Evolutionary conservation across 2,888 invertebrate species (phyloP), one percentile per base, ranked within the genome.

Genomic region (Caenorhabditis sp.): DNA sequence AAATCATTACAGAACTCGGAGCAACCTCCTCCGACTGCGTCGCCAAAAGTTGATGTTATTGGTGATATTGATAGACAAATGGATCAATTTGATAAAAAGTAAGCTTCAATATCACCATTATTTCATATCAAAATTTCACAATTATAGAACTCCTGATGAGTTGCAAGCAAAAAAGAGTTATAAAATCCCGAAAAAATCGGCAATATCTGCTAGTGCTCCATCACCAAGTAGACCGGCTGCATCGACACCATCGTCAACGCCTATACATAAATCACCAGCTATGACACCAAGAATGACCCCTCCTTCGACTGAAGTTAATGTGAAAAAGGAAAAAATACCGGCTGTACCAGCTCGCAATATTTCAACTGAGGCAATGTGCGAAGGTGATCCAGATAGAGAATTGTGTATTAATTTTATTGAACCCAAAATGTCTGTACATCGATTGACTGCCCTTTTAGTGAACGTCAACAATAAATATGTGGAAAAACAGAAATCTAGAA

Each of bases 351-450:
- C 31, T 31, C 43, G 43, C 5, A 43, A 43, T 3, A 43, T 12
- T 43, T 14, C 10, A 17, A 43, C 7, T 31, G 25, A 53, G 53
- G 5, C 53, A 21, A 21, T 58, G 3, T 58, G 58, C 20, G 59
- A 59, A 31, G 59, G 59, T 12, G 64, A 38, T 5, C 5, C 43
- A 1, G 64, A 58, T 1, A 1, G 58, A 17, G 50, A 36, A 27
- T 27, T 10, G 7, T 38, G 3, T n/a, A 43, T 43, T 0, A n/a
- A 23, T 23, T 49, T 64, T 27, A n/a, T 58, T 1, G 26, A 5
- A n/a, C 56, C 38, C 14, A 31, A 58, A 38, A 58, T 58, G 58
- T 36, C 5, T 17, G 21, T 20, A 3, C 10, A 27, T 21, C 25
- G 58, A 58, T 58, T 43, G 43, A 17, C 43, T 2, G 12, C 43